Evolutionary conservation across 2,113 vertebrate genomes (phyloP).

Genomic region (Isurus oxyrinchus): DNA sequence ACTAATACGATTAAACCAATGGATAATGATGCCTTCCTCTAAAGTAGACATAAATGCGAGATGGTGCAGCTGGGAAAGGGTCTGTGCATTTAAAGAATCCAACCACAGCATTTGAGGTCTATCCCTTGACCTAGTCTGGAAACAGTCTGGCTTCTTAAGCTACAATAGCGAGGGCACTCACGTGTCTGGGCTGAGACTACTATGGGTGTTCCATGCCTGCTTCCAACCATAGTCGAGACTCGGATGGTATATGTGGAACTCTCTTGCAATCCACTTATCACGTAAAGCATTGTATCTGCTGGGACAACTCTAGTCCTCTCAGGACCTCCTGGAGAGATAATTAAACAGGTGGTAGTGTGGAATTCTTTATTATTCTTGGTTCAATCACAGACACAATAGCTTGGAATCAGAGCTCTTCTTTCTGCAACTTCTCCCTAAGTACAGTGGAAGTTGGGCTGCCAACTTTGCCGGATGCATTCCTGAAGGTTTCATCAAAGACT

Average conservation of each 20-base stretch:
- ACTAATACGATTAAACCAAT: neutral
- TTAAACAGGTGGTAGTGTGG: neutral
- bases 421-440: neutral
- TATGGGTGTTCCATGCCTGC: slow-evolving; percentile 57
- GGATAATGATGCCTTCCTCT: neutral
- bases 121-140: neutral
- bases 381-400: neutral
- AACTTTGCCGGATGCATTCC: neutral
- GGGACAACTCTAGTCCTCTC: slow-evolving; percentile 57
- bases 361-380: neutral
- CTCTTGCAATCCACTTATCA: slow-evolving; percentile 58
- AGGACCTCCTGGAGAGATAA: slow-evolving; percentile 56
- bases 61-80: neutral
- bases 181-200: slow-evolving; percentile 67
- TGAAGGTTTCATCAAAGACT: neutral
- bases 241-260: slow-evolving; percentile 68
- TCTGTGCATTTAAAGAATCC: neutral
- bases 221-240: slow-evolving; percentile 55
- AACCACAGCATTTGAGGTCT: neutral
- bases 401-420: neutral
- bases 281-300: slow-evolving; percentile 52
- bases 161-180: slow-evolving; percentile 52
- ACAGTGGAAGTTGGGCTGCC: neutral
- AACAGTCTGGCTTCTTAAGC: neutral
- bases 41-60: neutral